A percentile compares a stretch with the other conserved stretches of the same genome.
Conservation (phyloP, 2,797 vertebrate species). For the Momotus momota region DNA sequence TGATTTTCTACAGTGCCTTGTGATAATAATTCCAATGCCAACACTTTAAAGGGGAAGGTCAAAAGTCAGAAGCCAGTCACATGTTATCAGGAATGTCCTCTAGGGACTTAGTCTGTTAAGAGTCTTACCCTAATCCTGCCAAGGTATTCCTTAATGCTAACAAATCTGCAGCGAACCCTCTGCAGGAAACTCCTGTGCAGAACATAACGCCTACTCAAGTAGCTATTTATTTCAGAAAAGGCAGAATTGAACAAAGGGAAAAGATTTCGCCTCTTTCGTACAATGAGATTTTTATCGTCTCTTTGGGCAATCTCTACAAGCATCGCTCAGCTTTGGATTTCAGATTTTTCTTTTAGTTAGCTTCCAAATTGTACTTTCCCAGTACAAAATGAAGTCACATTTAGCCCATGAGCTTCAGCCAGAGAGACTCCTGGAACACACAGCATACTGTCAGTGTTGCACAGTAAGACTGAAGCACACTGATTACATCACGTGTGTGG, state of each 20-base stretch:
- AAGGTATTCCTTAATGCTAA: slow-evolving; percentile 47
- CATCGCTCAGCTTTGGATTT: background rate
- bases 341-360: background rate
- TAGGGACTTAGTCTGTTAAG: background rate
- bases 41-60: background rate
- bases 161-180: background rate
- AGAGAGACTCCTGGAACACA: background rate
- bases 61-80: slow-evolving; percentile 42
- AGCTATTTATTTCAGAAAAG: background rate
- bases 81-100: slow-evolving; percentile 26
- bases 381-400: background rate
- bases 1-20: background rate
- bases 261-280: background rate
- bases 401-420: background rate
- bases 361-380: background rate
- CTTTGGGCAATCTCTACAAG: background rate
- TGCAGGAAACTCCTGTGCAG: background rate
- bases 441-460: background rate
- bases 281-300: background rate
- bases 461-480: background rate
- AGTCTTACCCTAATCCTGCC: slow-evolving; percentile 49
- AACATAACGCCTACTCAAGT: background rate
- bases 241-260: background rate
- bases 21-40: background rate
- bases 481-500: accelerated